Base-by-base conservation (phyloP, 2,888 invertebrate species). In the Rutpela maculata region DNA sequence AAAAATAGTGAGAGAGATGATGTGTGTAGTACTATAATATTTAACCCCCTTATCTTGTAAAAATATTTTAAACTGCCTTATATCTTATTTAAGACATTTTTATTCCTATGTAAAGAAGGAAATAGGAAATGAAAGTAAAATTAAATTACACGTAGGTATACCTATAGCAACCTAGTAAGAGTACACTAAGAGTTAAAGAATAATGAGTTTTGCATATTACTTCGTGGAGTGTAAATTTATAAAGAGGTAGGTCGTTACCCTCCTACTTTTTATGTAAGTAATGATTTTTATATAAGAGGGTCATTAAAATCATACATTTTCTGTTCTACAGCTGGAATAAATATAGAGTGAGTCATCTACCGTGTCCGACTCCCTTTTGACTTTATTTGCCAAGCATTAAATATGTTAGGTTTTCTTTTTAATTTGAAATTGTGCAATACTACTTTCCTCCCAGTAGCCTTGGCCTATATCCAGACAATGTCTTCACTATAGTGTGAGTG, bases 1-100 rank as follows among this genome's bases (percentile, higher is more conserved):
- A 78, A 80, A 77, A 78, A 78, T 75, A 77, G 74, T 77, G 77
- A 73, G 75, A 73, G 72, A 78, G 73, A 66, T 67, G 63, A 43
- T 67, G 11, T 22, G 22, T 67, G 50, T 67, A 19, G 50, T 22
- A 60, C 60, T 67, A 68, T 35, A 55, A 63, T 55, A 38, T 73
- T 62, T 56, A 57, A 22, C 7, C 59, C 18, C 17, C 26, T 63
- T 63, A 63, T 63, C 63, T 63, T 35, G 31, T n/a, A 35, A 50
- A 50, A 50, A 50, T 50, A 50, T 50, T 50, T 50, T 50, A 50
- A 50, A n/a, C 6, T 50, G 19, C 18, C 12, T 22, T 22, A 59
- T 59, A 59, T 59, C 59, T 22, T 15, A 59, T 17, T 59, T 22
- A 22, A 59, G 59, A 59, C 59, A 22, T 19, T 59, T 59, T 59